phyloP scores from a whole-genome alignment of 2,888 invertebrate genomes.

The Melangyna quadrimaculata region DNA sequence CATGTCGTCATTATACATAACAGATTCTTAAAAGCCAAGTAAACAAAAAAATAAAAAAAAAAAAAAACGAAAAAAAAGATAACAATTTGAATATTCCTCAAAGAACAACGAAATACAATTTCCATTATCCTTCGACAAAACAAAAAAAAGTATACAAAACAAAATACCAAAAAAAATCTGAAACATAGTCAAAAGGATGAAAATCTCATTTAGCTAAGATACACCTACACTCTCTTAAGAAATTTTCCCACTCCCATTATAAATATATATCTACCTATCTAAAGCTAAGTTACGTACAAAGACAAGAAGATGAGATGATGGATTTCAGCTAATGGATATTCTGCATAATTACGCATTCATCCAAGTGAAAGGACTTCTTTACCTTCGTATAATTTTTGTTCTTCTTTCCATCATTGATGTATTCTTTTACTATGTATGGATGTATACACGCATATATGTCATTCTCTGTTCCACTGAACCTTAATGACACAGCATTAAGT shows the following conservation, averaged over 20 bases:
- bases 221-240: constrained; percentile 7
- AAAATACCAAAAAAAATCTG: not conserved
- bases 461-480: constrained; percentile 58
- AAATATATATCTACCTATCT: too few species aligned
- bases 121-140: constrained; percentile 38
- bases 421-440: not conserved
- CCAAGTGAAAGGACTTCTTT: constrained; percentile 36
- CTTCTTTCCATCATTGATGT: not conserved
- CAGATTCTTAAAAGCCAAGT: not conserved
- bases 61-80: not conserved
- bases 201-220: constrained; percentile 66
- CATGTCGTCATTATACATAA: constrained; percentile 9
- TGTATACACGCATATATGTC: not conserved
- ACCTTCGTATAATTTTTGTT: not conserved
- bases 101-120: constrained; percentile 42
- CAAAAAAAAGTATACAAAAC: not conserved
- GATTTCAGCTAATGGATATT: constrained; percentile 69
- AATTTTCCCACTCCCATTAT: not conserved
- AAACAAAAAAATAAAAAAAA: not conserved
- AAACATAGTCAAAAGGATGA: constrained; percentile 39
- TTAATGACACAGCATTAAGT: constrained; percentile 62
- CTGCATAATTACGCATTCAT: constrained; percentile 69
- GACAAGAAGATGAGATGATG: constrained; percentile 26
- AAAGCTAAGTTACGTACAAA: too few species aligned
- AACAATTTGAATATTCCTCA: constrained; percentile 23